A percentile compares a stretch with the other conserved stretches of the same genome.
phyloP scores from a whole-genome alignment of 2,113 vertebrate genomes.

The Conger conger region DNA sequence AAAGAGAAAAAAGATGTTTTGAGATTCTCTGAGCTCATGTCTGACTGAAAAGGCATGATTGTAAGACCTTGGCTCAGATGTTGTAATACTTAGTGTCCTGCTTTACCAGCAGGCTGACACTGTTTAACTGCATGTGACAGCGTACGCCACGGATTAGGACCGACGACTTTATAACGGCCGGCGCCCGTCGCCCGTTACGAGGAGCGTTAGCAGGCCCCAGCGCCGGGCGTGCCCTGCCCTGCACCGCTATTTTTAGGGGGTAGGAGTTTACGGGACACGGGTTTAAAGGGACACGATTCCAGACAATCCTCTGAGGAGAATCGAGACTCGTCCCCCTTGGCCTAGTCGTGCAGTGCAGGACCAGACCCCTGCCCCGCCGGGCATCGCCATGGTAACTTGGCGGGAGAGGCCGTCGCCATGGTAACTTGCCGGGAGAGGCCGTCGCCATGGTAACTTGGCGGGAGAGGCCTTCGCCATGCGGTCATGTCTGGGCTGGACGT shows the following conservation, averaged over 20 bases:
- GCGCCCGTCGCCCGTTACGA: neutral
- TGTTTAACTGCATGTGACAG: neutral
- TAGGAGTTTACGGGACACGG: constrained; percentile 33
- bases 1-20: neutral
- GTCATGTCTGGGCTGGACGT: constrained; percentile 49
- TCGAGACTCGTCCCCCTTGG: neutral
- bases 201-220: neutral
- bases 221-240: constrained; percentile 28
- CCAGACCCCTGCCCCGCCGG: constrained; percentile 37
- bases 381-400: constrained; percentile 40
- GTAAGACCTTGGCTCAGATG: too few relatives aligned
- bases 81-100: too few relatives aligned
- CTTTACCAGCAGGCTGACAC: neutral
- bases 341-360: constrained; percentile 1
- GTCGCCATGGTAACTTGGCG: constrained; percentile 37
- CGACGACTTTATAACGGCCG: neutral
- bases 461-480: constrained; percentile 42
- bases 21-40: neutral
- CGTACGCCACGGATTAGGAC: neutral
- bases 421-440: constrained; percentile 43
- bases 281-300: constrained; percentile 11
- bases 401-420: constrained; percentile 38
- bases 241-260: neutral
- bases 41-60: too few relatives aligned
- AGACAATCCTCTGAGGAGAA: constrained; percentile 13